phyloP scores from a whole-genome alignment of 2,797 vertebrate species.

The Sitta carolinensis region DNA sequence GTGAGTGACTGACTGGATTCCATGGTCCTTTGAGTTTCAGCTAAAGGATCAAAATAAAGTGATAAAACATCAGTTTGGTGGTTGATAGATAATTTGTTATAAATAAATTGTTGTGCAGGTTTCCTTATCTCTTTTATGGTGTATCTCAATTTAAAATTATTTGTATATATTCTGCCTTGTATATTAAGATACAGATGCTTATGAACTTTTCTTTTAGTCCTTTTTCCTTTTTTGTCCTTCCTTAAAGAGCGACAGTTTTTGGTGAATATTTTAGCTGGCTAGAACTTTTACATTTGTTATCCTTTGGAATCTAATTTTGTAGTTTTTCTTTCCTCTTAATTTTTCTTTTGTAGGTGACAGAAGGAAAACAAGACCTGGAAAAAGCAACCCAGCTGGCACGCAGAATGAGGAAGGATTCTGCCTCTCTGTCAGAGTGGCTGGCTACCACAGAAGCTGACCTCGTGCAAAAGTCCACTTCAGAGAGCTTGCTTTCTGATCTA shows the following conservation, averaged over 20 bases:
- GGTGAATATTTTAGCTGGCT: neutral
- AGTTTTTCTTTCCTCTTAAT: neutral
- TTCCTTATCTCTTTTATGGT: neutral
- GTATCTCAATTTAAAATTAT: neutral
- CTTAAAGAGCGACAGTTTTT: neutral
- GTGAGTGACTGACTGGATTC: neutral
- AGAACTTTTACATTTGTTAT: rapidly evolving
- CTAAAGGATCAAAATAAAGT: neutral
- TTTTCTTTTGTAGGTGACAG: slow-evolving; percentile 83
- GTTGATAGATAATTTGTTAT: neutral
- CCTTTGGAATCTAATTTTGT: neutral
- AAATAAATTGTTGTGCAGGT: neutral
- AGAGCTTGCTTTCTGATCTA: slow-evolving; percentile 86
- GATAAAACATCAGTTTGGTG: neutral
- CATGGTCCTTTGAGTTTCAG: neutral
- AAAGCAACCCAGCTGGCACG: slow-evolving; percentile 87
- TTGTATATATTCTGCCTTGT: neutral
- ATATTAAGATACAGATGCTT: neutral
- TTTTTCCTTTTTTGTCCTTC: neutral
- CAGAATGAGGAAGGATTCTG: slow-evolving; percentile 86
- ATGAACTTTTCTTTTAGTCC: neutral
- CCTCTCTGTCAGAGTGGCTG: slow-evolving; percentile 88
- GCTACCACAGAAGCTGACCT: slow-evolving; percentile 81
- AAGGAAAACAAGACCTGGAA: slow-evolving; percentile 95
- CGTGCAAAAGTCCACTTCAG: slow-evolving; percentile 85